Evolutionary conservation across 2,797 vertebrate species (phyloP).

Genomic region (Poecilia gillii): DNA sequence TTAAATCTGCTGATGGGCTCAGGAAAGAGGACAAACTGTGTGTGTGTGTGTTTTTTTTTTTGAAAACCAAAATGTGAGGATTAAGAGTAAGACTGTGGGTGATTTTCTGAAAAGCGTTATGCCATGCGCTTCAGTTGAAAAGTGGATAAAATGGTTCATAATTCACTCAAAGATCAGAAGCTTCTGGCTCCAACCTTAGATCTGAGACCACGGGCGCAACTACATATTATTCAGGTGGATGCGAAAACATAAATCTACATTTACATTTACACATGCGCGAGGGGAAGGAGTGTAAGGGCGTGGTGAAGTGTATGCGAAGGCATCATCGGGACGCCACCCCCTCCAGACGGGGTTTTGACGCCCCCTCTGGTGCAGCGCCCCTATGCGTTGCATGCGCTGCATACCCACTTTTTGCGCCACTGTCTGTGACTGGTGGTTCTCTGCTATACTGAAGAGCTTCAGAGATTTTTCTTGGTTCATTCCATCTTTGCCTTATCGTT

Average conservation of each 20-base stretch:
- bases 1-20: slow-evolving; percentile 1
- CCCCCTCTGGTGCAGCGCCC: no score
- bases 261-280: no score
- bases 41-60: no score
- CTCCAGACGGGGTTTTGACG: no score
- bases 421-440: neutral
- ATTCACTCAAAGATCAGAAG: neutral
- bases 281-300: no score
- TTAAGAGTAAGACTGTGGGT: neutral
- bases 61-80: neutral
- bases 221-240: no score
- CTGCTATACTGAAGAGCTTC: neutral
- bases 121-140: neutral
- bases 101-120: neutral
- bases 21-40: neutral
- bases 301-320: no score
- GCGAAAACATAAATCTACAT: no score
- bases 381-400: no score
- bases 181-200: neutral
- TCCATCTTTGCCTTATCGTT: neutral
- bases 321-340: no score
- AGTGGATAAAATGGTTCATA: neutral
- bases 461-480: neutral
- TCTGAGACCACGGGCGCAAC: no score
- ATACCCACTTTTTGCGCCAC: no score